Percentiles rank a stretch among this genome's conserved stretches.
Evolutionary conservation across 2,113 vertebrate genomes (phyloP).

Genomic region (Tetraodon nigroviridis): DNA sequence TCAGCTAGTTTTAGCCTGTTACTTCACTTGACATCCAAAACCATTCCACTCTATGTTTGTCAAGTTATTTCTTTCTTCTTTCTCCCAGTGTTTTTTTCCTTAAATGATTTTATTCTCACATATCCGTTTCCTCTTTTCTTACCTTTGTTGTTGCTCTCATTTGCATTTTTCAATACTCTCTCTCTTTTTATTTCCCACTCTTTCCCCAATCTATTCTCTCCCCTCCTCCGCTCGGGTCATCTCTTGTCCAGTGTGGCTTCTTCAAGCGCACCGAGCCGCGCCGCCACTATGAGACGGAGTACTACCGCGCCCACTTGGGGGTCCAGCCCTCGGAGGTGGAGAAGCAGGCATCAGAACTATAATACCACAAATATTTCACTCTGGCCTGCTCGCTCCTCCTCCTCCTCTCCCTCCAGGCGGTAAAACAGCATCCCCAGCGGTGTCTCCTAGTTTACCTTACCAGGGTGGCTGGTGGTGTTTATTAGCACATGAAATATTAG

Average conservation of each 20-base stretch:
- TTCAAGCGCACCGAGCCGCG: slow-evolving; percentile 79
- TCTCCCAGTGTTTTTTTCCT: slow-evolving; percentile 35
- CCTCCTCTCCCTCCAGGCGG: slow-evolving; percentile 59
- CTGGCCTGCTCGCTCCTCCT: slow-evolving; percentile 68
- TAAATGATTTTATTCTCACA: slow-evolving; percentile 28
- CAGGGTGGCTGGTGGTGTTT: slow-evolving; percentile 45
- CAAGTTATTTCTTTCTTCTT: slow-evolving; percentile 7
- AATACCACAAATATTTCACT: slow-evolving; percentile 47
- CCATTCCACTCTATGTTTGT: neutral
- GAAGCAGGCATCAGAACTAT: slow-evolving; percentile 77
- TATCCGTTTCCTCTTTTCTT: slow-evolving; percentile 31
- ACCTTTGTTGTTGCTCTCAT: slow-evolving; percentile 13
- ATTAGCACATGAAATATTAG: slow-evolving; percentile 13
- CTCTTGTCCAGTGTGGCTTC: slow-evolving; percentile 83
- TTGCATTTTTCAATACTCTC: slow-evolving; percentile 14
- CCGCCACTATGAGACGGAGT: slow-evolving; percentile 80
- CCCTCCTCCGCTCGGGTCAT: slow-evolving; percentile 6
- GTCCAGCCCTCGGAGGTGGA: slow-evolving; percentile 85
- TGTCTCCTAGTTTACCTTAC: slow-evolving; percentile 19
- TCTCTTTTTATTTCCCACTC: slow-evolving; percentile 6
- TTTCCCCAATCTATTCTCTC: neutral
- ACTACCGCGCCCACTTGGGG: slow-evolving; percentile 82
- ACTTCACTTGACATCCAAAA: neutral
- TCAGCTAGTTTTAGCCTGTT: neutral
- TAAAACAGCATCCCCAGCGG: slow-evolving; percentile 40